phyloP scores from a whole-genome alignment of 2,113 vertebrate species.

The Manacus vitellinus region DNA sequence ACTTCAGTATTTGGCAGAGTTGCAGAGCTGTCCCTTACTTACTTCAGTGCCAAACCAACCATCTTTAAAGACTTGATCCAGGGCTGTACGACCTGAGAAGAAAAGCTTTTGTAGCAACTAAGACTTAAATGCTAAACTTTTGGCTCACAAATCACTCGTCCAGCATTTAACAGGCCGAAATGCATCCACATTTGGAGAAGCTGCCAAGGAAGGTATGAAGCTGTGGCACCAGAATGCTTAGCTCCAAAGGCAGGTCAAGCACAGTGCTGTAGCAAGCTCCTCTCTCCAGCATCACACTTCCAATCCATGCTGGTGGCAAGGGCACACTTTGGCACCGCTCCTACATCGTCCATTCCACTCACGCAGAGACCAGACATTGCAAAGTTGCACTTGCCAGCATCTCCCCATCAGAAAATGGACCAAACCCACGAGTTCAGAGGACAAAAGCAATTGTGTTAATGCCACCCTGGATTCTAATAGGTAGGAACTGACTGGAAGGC shows the following conservation, averaged over 20 bases:
- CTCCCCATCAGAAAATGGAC: constrained; percentile 63
- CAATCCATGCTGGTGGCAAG: not conserved
- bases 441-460: constrained; percentile 19
- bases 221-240: not conserved
- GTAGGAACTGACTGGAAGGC: not conserved
- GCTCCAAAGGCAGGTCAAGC: constrained; percentile 7
- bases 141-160: not conserved
- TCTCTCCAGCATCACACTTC: not conserved
- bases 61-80: not conserved
- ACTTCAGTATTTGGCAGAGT: not conserved
- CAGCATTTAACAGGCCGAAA: not conserved
- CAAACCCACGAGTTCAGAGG: constrained; percentile 60
- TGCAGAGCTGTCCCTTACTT: not conserved
- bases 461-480: not conserved
- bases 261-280: not conserved
- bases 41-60: not conserved
- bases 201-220: not conserved
- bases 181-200: not conserved
- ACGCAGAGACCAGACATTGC: not conserved
- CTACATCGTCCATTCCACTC: not conserved
- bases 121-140: not conserved
- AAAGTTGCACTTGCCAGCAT: constrained; percentile 4
- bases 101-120: constrained; percentile 4
- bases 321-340: not conserved
- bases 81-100: not conserved